Evolutionary conservation across 2,888 invertebrate genomes (phyloP), one percentile per base, ranked within the genome.

Genomic region (Drosophila rubida): DNA sequence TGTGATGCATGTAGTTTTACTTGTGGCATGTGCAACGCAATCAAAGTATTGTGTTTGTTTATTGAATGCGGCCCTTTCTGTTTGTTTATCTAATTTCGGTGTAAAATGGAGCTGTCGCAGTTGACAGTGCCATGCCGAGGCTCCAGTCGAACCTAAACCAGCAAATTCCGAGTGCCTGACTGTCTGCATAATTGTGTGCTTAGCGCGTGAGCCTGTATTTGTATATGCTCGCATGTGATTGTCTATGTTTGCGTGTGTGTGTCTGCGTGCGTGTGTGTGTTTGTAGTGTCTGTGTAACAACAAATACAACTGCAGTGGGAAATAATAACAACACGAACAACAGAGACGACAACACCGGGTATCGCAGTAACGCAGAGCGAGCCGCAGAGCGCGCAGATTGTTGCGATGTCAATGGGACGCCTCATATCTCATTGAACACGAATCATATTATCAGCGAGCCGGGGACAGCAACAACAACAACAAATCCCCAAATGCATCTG

Each of bases 151-250:
- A 35, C 39, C 30, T 4, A 44, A 53, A 13, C 42, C 44, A 63
- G 78, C 74, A 76, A 86, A 87, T 82, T 76, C 84, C 87, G 45
- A 85, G 73, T 75, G 89, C 81, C 89, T 83, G 81, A 75, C 78
- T 81, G 88, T 88, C 87, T 88, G 89, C 76, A 76, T 83, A 86
- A 88, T 83, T 87, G 89, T 87, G 83, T 81, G 80, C 88, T 89
- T 86, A 87, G 72, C 86, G 84, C 86, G 72, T 83, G 86, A 63
- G 80, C 68, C 58, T 74, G 60, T 69, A 48, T 68, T 46, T 70
- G 46, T 50, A 39, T 54, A 41, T 57, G 51, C 22, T 19, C 19
- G 16, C 22, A 23, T 57, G 22, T 22, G 16, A 49, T 16, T 53
- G 1, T 27, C 3, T 54, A 1, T 50, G 9, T 60, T 4, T 57